These are phyloP conservation scores for Pteruthius melanotis DNA, from an alignment of 2,113 vertebrate species.

Conservation along the genomic window DNA sequence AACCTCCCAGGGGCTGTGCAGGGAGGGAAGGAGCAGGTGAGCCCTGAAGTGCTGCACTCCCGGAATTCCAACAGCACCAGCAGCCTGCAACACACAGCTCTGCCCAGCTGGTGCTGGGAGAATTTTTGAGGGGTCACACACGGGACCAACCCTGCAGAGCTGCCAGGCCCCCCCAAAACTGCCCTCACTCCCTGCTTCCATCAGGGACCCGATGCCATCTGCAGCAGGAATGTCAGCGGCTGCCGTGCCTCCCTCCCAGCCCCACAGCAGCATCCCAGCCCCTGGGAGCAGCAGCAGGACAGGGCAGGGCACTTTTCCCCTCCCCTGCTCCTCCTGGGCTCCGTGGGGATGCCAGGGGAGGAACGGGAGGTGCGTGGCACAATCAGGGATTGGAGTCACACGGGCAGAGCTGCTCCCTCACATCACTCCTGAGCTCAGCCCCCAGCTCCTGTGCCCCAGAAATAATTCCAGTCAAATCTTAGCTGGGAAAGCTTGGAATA, in stretches of 20 bases:
- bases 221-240: not conserved
- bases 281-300: not conserved
- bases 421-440: not conserved
- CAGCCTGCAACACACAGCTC: too few species aligned
- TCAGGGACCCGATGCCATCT: not conserved
- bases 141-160: not conserved
- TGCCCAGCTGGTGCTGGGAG: too few species aligned
- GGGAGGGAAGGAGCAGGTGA: not conserved
- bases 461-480: not conserved
- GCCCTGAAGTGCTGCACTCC: not conserved
- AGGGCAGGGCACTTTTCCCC: not conserved
- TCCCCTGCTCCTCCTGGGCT: not conserved
- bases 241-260: not conserved
- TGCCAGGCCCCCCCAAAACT: not conserved
- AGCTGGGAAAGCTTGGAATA: not conserved
- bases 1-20: not conserved
- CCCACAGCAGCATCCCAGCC: not conserved
- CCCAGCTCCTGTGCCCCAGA: not conserved
- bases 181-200: not conserved
- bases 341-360: rapidly evolving
- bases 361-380: rapidly evolving
- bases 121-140: not conserved
- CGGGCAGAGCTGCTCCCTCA: not conserved
- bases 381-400: not conserved
- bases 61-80: too few species aligned